Base-by-base conservation (phyloP, 2,113 vertebrate genomes). In the Rhinoptilus africanus region DNA sequence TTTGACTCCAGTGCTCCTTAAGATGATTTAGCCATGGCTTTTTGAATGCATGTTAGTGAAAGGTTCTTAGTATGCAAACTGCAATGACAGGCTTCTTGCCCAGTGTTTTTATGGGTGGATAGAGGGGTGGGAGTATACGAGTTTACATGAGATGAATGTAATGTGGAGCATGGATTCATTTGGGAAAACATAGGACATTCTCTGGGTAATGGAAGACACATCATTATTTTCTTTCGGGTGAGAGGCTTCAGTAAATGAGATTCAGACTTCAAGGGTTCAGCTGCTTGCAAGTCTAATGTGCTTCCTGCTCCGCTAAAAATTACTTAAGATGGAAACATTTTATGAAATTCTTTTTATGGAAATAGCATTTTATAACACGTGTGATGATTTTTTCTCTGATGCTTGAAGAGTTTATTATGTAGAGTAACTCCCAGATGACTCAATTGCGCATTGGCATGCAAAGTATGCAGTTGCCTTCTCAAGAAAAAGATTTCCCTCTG, bases 241-340 rank as follows among this genome's bases (percentile, higher is more conserved):
- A 71, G 56, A 92, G n/a, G 19, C 56, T 82, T 86, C 50, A 41
- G 53, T 78, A 75, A 92, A 79, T 63, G 56, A 85, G 48, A 89
- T 72, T 78, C 39, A 41, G 35, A 30, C 57, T 92, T 88, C 45
- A 35, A 13, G 85, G 13, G 17, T 75, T 95, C 76, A 89, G 0
- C 48, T 76, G 53, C 75, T 89, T 92, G 51, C 56, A 64, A 72
- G 60, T 68, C 69, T 79, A 47, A 73, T 59, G 48, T 68, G n/a
- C 57, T 91, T 93, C 81, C 35, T 60, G 57, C 78, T 88, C 56
- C 74, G 73, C 56, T 88, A 45, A 84, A 96, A 95, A 91, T 76
- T 88, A 53, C 81, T 82, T 13, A 92, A 91, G 77, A 85, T 91
- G 73, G 91, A 91, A 92, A 68, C 17, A 63, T 86, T 87, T 92